Evolutionary conservation across 2,888 invertebrate genomes (phyloP).

Genomic region (Heliconius hortense): DNA sequence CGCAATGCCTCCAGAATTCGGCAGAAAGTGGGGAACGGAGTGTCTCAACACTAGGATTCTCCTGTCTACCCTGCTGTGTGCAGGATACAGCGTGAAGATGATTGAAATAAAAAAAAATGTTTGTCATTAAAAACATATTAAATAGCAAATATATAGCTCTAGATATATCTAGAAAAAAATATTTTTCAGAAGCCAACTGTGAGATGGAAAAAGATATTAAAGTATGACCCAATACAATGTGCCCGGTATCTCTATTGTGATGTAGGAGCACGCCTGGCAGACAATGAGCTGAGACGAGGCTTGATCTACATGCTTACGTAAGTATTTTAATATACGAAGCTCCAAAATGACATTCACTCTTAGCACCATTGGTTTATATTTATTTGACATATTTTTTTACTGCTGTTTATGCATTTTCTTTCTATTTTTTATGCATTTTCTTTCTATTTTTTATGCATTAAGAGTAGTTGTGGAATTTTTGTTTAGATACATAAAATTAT

Average conservation of each 20-base stretch:
- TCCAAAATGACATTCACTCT: constrained; percentile 15
- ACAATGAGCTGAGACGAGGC: constrained; percentile 57
- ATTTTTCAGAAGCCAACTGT: constrained; percentile 64
- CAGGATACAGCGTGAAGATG: too few relatives aligned
- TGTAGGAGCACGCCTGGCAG: constrained; percentile 57
- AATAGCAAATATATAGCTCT: too few relatives aligned
- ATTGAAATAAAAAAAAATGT: too few relatives aligned
- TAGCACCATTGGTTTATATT: constrained; percentile 1
- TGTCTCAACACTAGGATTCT: too few relatives aligned
- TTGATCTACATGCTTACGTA: constrained; percentile 70
- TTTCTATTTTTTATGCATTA: too few relatives aligned
- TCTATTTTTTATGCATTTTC: too few relatives aligned
- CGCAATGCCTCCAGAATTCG: too few relatives aligned
- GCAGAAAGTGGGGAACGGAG: too few relatives aligned
- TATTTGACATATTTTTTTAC: neutral
- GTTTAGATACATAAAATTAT: too few relatives aligned
- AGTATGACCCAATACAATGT: constrained; percentile 69
- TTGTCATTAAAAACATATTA: too few relatives aligned
- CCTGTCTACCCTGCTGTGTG: too few relatives aligned
- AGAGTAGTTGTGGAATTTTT: neutral
- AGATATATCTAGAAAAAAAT: neutral
- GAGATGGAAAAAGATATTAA: constrained; percentile 71
- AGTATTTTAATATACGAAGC: constrained; percentile 48
- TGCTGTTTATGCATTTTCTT: neutral
- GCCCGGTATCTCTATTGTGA: constrained; percentile 70